These are phyloP conservation scores for Panthera uncia DNA, from an alignment of 2,113 vertebrate genomes.

Conservation along the genomic window DNA sequence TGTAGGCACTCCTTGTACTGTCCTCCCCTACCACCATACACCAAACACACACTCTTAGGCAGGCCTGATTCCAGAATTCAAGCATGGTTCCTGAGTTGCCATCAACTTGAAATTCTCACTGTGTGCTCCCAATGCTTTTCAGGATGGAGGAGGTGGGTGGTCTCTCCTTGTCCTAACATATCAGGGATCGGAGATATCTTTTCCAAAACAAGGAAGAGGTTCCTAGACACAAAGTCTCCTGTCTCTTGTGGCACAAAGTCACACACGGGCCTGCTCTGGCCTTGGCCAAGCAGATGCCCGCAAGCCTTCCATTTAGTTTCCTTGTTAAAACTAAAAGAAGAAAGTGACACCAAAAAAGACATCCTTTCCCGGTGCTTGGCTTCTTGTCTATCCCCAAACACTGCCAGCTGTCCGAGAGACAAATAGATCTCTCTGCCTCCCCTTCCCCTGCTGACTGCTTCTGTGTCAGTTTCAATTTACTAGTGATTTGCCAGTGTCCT, in stretches of 20 bases:
- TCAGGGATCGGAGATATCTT: background rate
- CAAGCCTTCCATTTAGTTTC: too few relatives aligned
- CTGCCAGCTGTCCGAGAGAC: background rate
- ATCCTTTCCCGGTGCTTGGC: background rate
- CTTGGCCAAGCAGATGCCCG: background rate
- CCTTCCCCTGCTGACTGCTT: background rate
- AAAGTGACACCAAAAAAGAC: background rate
- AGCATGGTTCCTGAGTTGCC: too few relatives aligned
- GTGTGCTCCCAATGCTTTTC: background rate
- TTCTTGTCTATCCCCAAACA: background rate
- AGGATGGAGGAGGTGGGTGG: background rate
- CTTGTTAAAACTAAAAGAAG: background rate
- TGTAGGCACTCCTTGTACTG: too few relatives aligned
- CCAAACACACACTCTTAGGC: background rate
- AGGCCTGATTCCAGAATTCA: background rate
- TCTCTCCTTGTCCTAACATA: background rate
- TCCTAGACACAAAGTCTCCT: background rate
- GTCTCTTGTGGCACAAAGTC: background rate
- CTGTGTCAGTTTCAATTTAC: background rate
- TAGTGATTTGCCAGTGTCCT: background rate
- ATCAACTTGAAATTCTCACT: background rate
- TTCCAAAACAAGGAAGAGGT: background rate
- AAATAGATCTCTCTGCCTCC: background rate
- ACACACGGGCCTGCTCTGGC: background rate
- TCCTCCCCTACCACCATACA: too few relatives aligned